A percentile compares a stretch with the other conserved stretches of the same genome.
Conservation (phyloP, 2,888 invertebrate species). For the Patella pellucida region DNA sequence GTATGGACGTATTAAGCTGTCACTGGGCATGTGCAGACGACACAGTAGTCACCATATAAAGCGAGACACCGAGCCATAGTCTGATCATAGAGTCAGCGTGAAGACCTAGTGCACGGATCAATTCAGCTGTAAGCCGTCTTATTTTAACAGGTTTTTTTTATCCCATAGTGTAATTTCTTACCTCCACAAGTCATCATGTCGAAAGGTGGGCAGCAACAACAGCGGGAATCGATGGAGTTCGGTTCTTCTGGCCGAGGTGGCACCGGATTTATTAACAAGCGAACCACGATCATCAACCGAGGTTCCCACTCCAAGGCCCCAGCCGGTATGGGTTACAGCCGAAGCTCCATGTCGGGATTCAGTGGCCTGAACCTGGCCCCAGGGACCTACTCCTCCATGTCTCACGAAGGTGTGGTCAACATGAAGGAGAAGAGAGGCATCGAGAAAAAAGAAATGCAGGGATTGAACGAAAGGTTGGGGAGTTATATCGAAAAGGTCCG, state of each 20-base stretch:
- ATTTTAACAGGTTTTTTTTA: too few species aligned
- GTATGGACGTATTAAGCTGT: too few species aligned
- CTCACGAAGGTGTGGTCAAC: constrained; percentile 67
- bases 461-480: constrained; percentile 73
- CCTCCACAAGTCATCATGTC: background rate
- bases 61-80: too few species aligned
- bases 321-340: background rate
- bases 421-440: constrained; percentile 70
- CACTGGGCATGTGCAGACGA: too few species aligned
- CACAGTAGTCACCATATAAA: too few species aligned
- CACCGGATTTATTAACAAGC: background rate
- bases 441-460: constrained; percentile 73
- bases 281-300: background rate
- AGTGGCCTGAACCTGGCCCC: constrained; percentile 22
- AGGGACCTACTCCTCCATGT: constrained; percentile 46
- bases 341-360: background rate
- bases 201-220: background rate
- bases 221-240: background rate
- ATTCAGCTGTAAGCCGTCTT: too few species aligned
- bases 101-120: too few species aligned
- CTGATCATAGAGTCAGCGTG: too few species aligned
- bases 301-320: background rate
- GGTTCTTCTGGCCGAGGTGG: background rate
- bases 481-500: constrained; percentile 73
- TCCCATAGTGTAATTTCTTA: too few species aligned